Evolutionary conservation across 2,797 vertebrate genomes (phyloP).

Genomic region (Malacoctenus gilli): DNA sequence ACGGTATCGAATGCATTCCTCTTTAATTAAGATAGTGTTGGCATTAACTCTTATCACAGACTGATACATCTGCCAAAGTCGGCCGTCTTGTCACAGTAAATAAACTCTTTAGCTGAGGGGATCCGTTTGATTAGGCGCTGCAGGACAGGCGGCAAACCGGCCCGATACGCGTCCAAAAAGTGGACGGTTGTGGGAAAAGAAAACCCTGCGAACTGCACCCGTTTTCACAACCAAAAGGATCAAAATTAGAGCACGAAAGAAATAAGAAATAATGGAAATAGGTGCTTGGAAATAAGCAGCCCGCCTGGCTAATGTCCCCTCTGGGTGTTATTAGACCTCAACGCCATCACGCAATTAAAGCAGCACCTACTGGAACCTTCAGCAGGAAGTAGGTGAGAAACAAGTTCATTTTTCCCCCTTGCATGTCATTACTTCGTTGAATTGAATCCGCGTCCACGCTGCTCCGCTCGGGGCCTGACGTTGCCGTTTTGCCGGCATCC

Average conservation of each 20-base stretch:
- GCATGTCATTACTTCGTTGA: neutral
- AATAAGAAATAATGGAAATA: neutral
- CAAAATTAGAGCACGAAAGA: too few species aligned
- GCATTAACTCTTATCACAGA: constrained; percentile 45
- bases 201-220: too few species aligned
- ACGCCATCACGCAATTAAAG: neutral
- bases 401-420: neutral
- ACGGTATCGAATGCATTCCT: constrained; percentile 31
- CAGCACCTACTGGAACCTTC: neutral
- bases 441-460: neutral
- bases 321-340: neutral
- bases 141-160: constrained; percentile 26
- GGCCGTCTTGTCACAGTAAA: constrained; percentile 33
- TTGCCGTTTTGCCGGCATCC: too few species aligned
- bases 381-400: too few species aligned
- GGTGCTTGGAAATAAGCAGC: neutral
- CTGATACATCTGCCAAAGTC: constrained; percentile 26
- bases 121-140: constrained; percentile 50
- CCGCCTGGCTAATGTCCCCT: neutral
- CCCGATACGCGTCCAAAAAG: neutral
- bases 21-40: constrained; percentile 43
- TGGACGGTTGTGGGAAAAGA: too few species aligned
- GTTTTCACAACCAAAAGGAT: too few species aligned
- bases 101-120: constrained; percentile 28
- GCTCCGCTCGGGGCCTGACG: neutral